phyloP scores from a whole-genome alignment of 2,888 invertebrate genomes.

The Phorcus lineatus region DNA sequence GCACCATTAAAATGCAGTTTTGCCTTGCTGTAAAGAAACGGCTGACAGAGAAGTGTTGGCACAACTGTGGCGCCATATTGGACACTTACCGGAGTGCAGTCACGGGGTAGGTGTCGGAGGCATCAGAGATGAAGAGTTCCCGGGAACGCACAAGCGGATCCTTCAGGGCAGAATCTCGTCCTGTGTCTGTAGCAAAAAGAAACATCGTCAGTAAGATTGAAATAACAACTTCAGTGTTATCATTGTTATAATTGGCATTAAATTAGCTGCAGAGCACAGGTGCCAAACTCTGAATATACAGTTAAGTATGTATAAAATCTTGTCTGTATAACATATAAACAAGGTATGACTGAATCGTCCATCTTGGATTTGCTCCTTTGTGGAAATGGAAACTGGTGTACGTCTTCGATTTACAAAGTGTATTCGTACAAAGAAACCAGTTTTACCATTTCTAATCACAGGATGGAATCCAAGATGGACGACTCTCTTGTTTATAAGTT shows the following conservation, averaged over 20 bases:
- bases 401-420: no score
- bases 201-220: background rate
- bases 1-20: no score
- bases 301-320: no score
- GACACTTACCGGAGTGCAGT: slow-evolving; percentile 76
- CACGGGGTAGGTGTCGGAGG: slow-evolving; percentile 77
- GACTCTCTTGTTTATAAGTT: no score
- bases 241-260: background rate
- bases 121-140: slow-evolving; percentile 79
- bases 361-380: no score
- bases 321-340: no score
- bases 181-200: slow-evolving; percentile 52
- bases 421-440: no score
- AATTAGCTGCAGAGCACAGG: background rate
- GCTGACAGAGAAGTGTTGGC: background rate
- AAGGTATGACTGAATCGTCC: no score
- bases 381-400: no score
- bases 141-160: slow-evolving; percentile 73
- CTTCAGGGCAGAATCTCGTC: slow-evolving; percentile 52
- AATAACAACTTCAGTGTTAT: background rate
- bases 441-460: no score
- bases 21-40: no score
- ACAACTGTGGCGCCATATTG: background rate
- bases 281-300: background rate
- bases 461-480: no score